Evolutionary conservation across 2,113 vertebrate genomes (phyloP), one percentile per base, ranked within the genome.

Genomic region (Procavia capensis): DNA sequence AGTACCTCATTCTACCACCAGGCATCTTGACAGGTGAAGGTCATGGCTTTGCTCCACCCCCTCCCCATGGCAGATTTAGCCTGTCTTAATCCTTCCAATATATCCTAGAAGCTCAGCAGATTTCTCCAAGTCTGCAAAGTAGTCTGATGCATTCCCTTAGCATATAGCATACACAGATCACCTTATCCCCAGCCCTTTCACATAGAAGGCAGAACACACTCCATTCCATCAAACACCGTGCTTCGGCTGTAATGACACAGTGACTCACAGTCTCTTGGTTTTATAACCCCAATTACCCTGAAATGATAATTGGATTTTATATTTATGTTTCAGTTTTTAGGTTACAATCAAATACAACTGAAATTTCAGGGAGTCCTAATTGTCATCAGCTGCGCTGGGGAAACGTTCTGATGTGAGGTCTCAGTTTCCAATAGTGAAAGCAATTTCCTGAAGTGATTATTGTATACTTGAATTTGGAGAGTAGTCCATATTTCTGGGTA

Each of bases 291-390:
- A 97, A 95, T 97, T 97, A 96, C 91, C 95, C 96, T 97, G 93
- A 97, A 93, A 91, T 74, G 95, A 95, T 96, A 97, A 97, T 96
- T 97, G 95, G 89, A 90, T 96, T 97, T 97, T 95, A 96, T n/a
- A 96, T 93, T 91, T 97, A 93, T 93, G 94, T 91, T 88, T 94
- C 82, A 82, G 84, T 96, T 97, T 95, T 96, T 94, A 74, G 96
- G 89, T 93, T 84, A 84, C 95, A 85, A 93, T 95, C 96, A 97
- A 96, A 96, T 95, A 96, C 84, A 97, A 95, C 86, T 91, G 92
- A 96, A 84, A 94, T 97, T 87, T 95, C 91, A 76, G 81, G 87
- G 95, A 87, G 68, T 88, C 14, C 24, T 97, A 97, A 97, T 96
- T 88, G 88, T 94, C 97, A 90, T 97, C 96, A 95, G 86, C 88